Conservation (phyloP, 2,113 vertebrate species). For the Arvicanthis niloticus region DNA sequence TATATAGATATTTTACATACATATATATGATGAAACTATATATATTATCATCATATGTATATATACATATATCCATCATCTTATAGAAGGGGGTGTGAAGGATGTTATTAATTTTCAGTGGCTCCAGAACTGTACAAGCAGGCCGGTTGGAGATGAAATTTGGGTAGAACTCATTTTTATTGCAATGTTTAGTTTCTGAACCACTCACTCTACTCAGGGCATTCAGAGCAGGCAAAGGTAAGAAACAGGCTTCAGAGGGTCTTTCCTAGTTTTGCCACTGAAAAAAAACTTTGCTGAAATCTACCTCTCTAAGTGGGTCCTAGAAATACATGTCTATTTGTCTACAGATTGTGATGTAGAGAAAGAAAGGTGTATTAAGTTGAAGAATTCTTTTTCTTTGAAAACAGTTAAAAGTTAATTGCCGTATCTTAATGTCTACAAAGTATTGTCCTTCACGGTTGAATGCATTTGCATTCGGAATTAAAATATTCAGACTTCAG, state of each 20-base stretch:
- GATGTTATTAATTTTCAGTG: neutral
- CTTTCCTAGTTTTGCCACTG: conserved; percentile 1
- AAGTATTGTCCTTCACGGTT: neutral
- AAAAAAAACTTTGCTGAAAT: neutral
- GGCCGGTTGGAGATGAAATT: conserved; percentile 9
- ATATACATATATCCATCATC: neutral
- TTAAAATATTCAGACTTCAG: conserved; percentile 35
- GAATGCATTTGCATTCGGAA: neutral
- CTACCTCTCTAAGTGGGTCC: neutral
- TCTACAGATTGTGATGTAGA: neutral
- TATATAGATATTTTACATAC: neutral
- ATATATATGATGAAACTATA: too few species aligned
- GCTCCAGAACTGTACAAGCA: neutral
- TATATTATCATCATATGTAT: too few species aligned
- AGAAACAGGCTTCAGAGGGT: neutral
- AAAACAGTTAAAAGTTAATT: neutral
- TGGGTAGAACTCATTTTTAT: neutral
- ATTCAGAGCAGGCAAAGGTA: neutral
- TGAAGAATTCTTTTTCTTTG: conserved; percentile 19
- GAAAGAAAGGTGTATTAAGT: neutral
- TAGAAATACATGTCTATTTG: neutral
- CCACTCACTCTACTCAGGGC: neutral
- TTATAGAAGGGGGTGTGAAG: neutral
- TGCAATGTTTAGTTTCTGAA: neutral
- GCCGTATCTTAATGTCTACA: neutral